These are phyloP conservation scores for Aphaenogaster ashmeadi DNA, from an alignment of 1,140 invertebrate species.

Conservation along the genomic window DNA sequence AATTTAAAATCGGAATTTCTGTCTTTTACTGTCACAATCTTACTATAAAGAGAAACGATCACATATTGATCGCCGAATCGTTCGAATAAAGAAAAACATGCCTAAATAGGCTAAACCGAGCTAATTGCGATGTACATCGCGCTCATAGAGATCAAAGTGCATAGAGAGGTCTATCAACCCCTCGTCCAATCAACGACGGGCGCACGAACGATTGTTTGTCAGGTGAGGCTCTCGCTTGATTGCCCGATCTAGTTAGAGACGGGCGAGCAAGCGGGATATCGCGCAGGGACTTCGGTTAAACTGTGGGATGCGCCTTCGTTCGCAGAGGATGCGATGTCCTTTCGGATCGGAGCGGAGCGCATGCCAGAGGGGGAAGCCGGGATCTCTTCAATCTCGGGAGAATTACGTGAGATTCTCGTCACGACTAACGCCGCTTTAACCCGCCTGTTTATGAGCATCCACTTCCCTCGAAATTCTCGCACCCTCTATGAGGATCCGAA, in stretches of 20 bases:
- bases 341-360: not conserved
- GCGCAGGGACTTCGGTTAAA: constrained; percentile 18
- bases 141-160: constrained; percentile 29
- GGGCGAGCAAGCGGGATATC: constrained; percentile 13
- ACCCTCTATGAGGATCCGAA: not conserved
- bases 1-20: not conserved
- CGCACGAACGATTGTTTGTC: constrained; percentile 48
- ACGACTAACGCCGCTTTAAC: constrained; percentile 48
- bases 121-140: constrained; percentile 19
- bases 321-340: constrained; percentile 22
- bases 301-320: constrained; percentile 22
- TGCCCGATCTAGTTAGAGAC: constrained; percentile 50
- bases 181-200: constrained; percentile 54
- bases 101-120: not conserved
- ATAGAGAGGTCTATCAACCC: constrained; percentile 47
- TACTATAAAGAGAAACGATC: not conserved
- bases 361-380: not conserved
- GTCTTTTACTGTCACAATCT: not conserved
- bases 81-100: not conserved
- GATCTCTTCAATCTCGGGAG: constrained; percentile 54
- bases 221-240: constrained; percentile 47
- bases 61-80: not conserved
- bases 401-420: constrained; percentile 54
- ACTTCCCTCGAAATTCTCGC: constrained; percentile 13
- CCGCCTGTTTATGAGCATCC: constrained; percentile 39